phyloP scores from a whole-genome alignment of 2,797 vertebrate species.

The Danio choprae region DNA sequence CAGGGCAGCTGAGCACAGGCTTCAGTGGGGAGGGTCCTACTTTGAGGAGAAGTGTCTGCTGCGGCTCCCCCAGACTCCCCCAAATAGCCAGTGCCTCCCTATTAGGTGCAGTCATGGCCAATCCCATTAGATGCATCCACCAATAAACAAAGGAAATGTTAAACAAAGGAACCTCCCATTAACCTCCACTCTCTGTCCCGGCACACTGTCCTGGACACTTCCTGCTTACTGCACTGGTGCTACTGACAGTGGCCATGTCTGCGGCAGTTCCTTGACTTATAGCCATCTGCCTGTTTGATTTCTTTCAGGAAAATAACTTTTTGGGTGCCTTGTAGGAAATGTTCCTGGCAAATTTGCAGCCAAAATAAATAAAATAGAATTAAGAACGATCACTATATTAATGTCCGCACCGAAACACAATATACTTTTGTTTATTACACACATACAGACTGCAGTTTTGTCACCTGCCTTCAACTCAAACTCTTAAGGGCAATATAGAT shows the following conservation, averaged over 20 bases:
- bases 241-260: neutral
- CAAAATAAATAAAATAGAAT: too few relatives aligned
- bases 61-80: conserved; percentile 76
- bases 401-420: neutral
- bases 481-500: too few relatives aligned
- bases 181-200: conserved; percentile 75
- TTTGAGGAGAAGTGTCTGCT: conserved; percentile 76
- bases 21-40: conserved; percentile 77
- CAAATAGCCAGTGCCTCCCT: conserved; percentile 75
- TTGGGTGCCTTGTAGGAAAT: neutral
- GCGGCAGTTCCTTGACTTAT: neutral
- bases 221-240: conserved; percentile 43
- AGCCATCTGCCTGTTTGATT: neutral
- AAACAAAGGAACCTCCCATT: conserved; percentile 86
- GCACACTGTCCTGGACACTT: conserved; percentile 70
- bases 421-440: too few relatives aligned
- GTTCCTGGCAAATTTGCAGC: neutral
- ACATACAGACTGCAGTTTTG: too few relatives aligned
- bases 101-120: conserved; percentile 84
- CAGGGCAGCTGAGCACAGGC: conserved; percentile 82
- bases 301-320: neutral
- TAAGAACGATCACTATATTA: too few relatives aligned
- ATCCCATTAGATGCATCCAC: conserved; percentile 87
- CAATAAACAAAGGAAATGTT: conserved; percentile 87
- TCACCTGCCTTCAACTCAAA: too few relatives aligned